These are phyloP conservation scores for Ametastegia equiseti DNA, from an alignment of 2,888 invertebrate species.

Conservation along the genomic window DNA sequence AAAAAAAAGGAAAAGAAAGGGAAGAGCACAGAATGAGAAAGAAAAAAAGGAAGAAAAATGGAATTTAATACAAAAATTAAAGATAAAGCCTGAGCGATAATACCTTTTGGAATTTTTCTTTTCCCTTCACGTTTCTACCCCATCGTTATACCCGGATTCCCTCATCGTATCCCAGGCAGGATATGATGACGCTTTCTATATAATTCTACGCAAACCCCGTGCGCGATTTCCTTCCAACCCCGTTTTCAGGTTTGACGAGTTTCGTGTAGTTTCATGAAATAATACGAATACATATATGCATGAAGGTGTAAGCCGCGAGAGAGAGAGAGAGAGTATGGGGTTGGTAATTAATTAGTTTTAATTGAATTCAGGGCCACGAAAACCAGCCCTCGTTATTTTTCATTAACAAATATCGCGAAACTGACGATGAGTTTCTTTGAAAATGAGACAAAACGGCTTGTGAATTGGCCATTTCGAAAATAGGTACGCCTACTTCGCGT, in stretches of 20 bases:
- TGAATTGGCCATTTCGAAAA: constrained; percentile 28
- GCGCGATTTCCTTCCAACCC: not conserved
- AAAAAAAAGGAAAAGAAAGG: not conserved
- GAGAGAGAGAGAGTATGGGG: not conserved
- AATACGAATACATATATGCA: not conserved
- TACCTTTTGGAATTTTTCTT: not conserved
- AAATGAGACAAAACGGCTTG: not conserved
- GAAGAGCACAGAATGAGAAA: not conserved
- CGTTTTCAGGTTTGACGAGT: not conserved
- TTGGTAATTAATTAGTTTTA: constrained; percentile 31
- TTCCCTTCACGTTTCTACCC: not conserved
- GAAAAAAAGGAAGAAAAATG: not conserved
- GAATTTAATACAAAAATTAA: constrained; percentile 6
- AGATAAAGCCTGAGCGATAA: not conserved
- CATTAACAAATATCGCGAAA: not conserved
- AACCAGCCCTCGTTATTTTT: constrained; percentile 25
- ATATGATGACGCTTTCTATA: too few species aligned
- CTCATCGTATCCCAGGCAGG: not conserved
- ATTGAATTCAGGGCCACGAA: not conserved
- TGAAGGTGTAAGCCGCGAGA: not conserved
- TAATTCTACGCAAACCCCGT: not conserved
- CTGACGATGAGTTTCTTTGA: too few species aligned
- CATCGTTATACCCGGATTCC: not conserved
- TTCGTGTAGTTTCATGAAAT: not conserved
- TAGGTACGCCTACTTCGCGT: not conserved